Evolutionary conservation across 2,113 vertebrate genomes (phyloP).

Genomic region (Equus quagga): DNA sequence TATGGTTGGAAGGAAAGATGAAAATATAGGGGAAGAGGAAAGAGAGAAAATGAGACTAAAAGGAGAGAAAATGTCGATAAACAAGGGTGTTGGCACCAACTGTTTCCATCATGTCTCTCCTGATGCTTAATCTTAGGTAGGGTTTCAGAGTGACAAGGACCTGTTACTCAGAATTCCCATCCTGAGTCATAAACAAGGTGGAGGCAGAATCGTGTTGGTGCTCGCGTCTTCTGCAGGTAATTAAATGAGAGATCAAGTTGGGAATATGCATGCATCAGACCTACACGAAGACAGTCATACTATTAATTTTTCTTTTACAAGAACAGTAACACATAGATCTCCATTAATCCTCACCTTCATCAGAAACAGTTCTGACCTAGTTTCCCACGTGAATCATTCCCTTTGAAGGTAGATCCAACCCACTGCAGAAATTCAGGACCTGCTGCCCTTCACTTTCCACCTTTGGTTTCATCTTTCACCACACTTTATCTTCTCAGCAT

Average conservation of each 20-base stretch:
- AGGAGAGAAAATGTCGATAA: background rate
- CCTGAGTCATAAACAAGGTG: constrained; percentile 64
- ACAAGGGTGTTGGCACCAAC: background rate
- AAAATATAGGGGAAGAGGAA: background rate
- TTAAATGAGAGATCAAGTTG: background rate
- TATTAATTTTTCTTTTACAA: constrained; percentile 46
- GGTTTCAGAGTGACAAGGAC: background rate
- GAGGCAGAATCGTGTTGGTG: constrained; percentile 56
- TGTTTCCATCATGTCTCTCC: background rate
- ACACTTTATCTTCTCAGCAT: background rate
- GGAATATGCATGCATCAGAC: background rate
- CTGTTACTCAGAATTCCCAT: constrained; percentile 58
- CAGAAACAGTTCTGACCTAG: constrained; percentile 38
- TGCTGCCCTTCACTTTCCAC: background rate
- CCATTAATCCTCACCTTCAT: constrained; percentile 36
- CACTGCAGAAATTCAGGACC: background rate
- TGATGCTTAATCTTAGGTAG: background rate
- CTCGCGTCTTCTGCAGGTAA: constrained; percentile 48
- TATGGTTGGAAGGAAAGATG: background rate
- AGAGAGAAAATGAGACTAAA: background rate
- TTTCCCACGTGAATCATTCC: constrained; percentile 73
- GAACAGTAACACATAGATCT: background rate
- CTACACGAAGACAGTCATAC: constrained; percentile 27
- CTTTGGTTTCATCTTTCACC: constrained; percentile 34
- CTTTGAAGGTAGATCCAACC: constrained; percentile 52